Evolutionary conservation across 2,888 invertebrate genomes (phyloP).

Genomic region (Eristalis intricaria): DNA sequence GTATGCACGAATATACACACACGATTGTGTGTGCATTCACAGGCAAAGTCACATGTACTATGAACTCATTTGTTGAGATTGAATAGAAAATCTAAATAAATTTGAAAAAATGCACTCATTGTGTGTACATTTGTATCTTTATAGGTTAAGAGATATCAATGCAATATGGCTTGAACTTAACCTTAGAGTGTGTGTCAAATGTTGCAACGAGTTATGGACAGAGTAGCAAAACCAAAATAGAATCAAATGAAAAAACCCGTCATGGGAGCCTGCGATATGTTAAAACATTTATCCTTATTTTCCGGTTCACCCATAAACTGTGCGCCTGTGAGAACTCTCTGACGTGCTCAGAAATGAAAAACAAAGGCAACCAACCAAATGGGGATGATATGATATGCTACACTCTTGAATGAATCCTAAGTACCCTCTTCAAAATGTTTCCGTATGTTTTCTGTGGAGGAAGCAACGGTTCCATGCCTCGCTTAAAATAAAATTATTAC

Average conservation of each 20-base stretch:
- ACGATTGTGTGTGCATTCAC: background rate
- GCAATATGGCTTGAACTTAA: background rate
- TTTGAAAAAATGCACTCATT: background rate
- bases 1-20: background rate
- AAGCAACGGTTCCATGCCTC: conserved; percentile 34
- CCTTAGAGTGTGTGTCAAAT: conserved; percentile 8
- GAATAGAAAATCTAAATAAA: background rate
- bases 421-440: conserved; percentile 66
- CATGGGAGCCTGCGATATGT: conserved; percentile 48
- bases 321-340: conserved; percentile 41
- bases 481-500: conserved; percentile 57
- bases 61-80: background rate
- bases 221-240: conserved; percentile 37
- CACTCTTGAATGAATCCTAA: conserved; percentile 61
- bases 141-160: background rate
- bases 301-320: conserved; percentile 53
- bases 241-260: conserved; percentile 9
- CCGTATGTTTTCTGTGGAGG: conserved; percentile 50
- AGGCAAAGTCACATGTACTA: background rate
- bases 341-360: conserved; percentile 45
- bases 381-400: conserved; percentile 54
- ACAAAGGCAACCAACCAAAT: conserved; percentile 54
- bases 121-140: background rate
- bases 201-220: conserved; percentile 11
- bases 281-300: conserved; percentile 55